phyloP scores from a whole-genome alignment of 2,888 invertebrate species.

The Eustalomyia histrio region DNA sequence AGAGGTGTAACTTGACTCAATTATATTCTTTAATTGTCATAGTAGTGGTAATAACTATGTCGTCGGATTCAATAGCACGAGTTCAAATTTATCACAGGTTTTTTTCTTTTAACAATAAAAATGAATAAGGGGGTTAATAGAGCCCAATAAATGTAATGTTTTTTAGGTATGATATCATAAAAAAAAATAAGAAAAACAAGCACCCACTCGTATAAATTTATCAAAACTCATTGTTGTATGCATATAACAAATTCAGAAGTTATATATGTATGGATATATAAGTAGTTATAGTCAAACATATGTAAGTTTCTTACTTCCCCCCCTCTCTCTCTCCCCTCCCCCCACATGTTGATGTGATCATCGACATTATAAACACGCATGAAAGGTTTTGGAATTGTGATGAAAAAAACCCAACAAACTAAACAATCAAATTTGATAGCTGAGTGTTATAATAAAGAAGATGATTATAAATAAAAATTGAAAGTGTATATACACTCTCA shows the following conservation, averaged over 20 bases:
- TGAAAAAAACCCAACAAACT: neutral
- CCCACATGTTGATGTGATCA: conserved; percentile 12
- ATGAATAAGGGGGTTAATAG: neutral
- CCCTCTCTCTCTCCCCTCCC: too few species aligned
- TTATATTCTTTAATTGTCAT: neutral
- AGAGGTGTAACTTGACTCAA: neutral
- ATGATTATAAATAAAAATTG: neutral
- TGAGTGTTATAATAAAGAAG: neutral
- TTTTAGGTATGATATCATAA: conserved; percentile 49
- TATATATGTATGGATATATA: neutral
- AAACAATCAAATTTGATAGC: neutral
- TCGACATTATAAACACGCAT: conserved; percentile 51
- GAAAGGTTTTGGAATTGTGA: conserved; percentile 22
- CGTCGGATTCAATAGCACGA: neutral
- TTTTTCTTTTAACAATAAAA: neutral
- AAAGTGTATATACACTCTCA: neutral
- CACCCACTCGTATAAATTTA: conserved; percentile 10
- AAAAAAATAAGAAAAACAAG: conserved; percentile 22
- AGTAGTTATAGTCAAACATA: neutral
- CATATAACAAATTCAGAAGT: neutral
- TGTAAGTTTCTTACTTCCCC: neutral
- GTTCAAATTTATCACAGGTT: neutral
- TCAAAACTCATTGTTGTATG: neutral
- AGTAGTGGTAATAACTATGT: neutral
- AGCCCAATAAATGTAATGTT: conserved; percentile 1